Evolutionary conservation across 2,797 vertebrate species (phyloP).

Genomic region (Poeciliopsis turneri): DNA sequence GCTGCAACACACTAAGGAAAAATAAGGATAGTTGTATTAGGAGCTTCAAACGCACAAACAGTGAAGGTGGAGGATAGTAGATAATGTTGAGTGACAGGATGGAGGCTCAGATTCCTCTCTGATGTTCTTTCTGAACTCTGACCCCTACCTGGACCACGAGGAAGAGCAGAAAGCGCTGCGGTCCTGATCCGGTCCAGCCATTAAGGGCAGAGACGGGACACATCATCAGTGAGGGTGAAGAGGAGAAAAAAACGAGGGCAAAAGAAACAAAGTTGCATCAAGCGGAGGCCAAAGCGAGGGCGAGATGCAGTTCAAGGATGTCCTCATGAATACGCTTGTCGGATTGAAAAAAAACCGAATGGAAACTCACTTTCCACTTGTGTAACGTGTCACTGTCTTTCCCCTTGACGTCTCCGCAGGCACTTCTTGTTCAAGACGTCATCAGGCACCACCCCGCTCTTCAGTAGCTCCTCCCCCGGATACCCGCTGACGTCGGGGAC

Average conservation of each 20-base stretch:
- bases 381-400: constrained; percentile 2
- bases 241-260: constrained; percentile 13
- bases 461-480: constrained; percentile 96
- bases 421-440: constrained; percentile 99
- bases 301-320: constrained; percentile 57
- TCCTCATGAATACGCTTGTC: constrained; percentile 49
- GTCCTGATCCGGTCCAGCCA: constrained; percentile 43
- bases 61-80: constrained; percentile 64
- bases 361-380: constrained; percentile 15
- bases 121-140: constrained; percentile 67
- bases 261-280: constrained; percentile 19
- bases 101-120: constrained; percentile 70
- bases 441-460: constrained; percentile 96
- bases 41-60: constrained; percentile 42
- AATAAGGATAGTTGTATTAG: constrained; percentile 5
- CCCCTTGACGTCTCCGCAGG: constrained; percentile 69
- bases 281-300: constrained; percentile 58
- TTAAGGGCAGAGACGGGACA: constrained; percentile 45
- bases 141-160: constrained; percentile 56
- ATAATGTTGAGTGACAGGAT: constrained; percentile 62
- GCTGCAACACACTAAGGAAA: constrained; percentile 16
- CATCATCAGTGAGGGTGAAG: constrained; percentile 28
- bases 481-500: constrained; percentile 97
- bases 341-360: constrained; percentile 53
- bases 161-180: constrained; percentile 29